Conservation (phyloP, 2,113 vertebrate species). For the Sorex araneus region DNA sequence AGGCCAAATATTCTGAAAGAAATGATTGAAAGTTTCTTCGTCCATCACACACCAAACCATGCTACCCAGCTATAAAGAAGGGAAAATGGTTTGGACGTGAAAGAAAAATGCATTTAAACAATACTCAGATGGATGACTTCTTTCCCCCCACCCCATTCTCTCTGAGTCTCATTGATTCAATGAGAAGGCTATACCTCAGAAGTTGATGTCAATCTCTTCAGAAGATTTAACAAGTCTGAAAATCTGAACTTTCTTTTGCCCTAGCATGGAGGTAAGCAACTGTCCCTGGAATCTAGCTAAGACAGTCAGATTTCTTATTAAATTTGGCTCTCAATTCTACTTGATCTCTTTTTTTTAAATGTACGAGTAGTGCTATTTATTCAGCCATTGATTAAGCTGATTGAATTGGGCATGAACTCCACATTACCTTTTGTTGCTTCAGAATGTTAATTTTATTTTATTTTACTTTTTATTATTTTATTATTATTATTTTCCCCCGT, state of each 20-base stretch:
- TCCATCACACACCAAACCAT: not conserved
- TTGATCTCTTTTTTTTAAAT: not conserved
- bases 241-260: not conserved
- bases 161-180: not conserved
- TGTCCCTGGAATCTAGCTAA: not conserved
- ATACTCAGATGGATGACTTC: not conserved
- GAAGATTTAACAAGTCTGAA: not conserved
- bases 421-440: too few species aligned
- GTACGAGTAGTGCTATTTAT: too few species aligned
- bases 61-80: not conserved
- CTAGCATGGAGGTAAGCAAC: not conserved
- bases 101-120: slow-evolving; percentile 24
- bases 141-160: not conserved
- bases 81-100: not conserved
- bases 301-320: too few species aligned
- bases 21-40: not conserved
- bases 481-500: too few species aligned
- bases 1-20: not conserved
- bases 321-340: too few species aligned
- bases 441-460: too few species aligned
- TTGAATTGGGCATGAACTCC: too few species aligned
- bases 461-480: too few species aligned
- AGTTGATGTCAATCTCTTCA: not conserved
- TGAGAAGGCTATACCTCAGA: not conserved
- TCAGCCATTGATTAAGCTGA: too few species aligned